These are phyloP conservation scores for Fragum sueziense DNA, from an alignment of 2,888 invertebrate species.

Conservation along the genomic window DNA sequence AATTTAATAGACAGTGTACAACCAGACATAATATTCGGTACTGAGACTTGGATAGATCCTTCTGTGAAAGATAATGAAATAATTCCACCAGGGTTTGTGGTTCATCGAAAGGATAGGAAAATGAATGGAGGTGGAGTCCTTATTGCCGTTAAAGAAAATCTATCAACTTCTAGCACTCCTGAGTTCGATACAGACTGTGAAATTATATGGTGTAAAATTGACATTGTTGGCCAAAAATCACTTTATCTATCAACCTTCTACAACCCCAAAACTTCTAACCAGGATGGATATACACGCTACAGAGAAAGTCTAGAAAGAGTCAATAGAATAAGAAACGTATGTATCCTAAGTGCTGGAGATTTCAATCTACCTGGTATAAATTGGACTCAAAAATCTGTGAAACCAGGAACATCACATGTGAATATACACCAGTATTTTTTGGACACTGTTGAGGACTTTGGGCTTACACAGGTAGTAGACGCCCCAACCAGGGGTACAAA, in stretches of 20 bases:
- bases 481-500: constrained; percentile 32
- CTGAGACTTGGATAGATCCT: constrained; percentile 41
- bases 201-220: constrained; percentile 45
- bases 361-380: constrained; percentile 33
- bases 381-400: constrained; percentile 22
- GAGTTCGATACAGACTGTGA: constrained; percentile 48
- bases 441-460: constrained; percentile 28
- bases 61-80: constrained; percentile 33
- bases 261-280: constrained; percentile 26
- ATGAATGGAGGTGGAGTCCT: constrained; percentile 43
- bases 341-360: constrained; percentile 24
- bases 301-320: constrained; percentile 1
- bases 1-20: constrained; percentile 26
- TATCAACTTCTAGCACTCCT: constrained; percentile 13
- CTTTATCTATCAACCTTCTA: constrained; percentile 19
- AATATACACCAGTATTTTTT: constrained; percentile 26
- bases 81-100: constrained; percentile 24
- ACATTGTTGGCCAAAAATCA: constrained; percentile 18
- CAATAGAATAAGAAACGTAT: not conserved
- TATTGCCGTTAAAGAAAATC: constrained; percentile 32
- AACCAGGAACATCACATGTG: constrained; percentile 4
- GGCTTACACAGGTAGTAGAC: constrained; percentile 27
- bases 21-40: constrained; percentile 36
- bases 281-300: constrained; percentile 3
- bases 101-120: constrained; percentile 46